phyloP scores from a whole-genome alignment of 2,113 vertebrate species.

The Sakesphorus luctuosus region DNA sequence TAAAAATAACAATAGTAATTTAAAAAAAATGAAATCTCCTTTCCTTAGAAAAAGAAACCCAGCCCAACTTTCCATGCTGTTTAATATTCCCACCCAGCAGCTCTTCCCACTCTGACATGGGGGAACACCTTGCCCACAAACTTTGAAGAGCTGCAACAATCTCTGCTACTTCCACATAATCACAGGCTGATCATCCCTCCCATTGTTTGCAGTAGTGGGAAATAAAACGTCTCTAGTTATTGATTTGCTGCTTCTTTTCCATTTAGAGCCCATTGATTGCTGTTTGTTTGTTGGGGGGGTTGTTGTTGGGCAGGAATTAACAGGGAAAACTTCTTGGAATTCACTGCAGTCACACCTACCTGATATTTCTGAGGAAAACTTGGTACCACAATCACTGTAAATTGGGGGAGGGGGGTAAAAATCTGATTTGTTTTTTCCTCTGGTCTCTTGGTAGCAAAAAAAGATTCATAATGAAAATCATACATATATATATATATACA shows the following conservation, averaged over 20 bases:
- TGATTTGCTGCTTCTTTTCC: slow-evolving; percentile 50
- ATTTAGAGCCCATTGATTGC: slow-evolving; percentile 33
- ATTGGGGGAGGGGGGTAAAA: background rate
- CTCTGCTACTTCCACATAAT: background rate
- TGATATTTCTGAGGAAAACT: background rate
- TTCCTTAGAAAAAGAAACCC: background rate
- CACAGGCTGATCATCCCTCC: slow-evolving; percentile 6
- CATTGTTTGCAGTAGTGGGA: slow-evolving; percentile 44
- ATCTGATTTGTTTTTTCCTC: accelerated
- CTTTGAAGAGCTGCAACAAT: background rate
- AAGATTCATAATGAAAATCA: background rate
- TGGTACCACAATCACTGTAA: background rate
- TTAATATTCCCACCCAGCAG: background rate
- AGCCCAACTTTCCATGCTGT: background rate
- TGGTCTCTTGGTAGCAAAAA: background rate
- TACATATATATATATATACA: too few relatives aligned
- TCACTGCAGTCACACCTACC: background rate
- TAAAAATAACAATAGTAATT: background rate
- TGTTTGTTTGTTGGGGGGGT: slow-evolving; percentile 9
- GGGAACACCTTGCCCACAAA: background rate
- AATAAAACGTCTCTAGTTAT: slow-evolving; percentile 42
- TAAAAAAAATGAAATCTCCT: background rate
- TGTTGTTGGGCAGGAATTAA: slow-evolving; percentile 56
- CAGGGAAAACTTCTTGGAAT: slow-evolving; percentile 42
- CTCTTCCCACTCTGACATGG: background rate